Conservation (phyloP, 2,888 invertebrate species). For the Morpho deidamia region DNA sequence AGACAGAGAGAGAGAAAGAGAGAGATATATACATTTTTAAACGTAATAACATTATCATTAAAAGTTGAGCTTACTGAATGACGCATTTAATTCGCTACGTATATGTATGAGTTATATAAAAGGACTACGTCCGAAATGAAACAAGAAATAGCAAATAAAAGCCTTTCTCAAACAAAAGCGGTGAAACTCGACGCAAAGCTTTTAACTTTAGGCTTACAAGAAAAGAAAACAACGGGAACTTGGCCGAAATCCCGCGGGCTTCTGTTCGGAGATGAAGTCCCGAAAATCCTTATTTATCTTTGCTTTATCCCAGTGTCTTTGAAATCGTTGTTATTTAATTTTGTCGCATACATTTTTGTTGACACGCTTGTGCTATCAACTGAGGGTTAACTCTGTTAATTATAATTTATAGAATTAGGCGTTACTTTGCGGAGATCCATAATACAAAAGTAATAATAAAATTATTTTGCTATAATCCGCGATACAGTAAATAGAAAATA, state of each 20-base stretch:
- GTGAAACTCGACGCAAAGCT: constrained; percentile 6
- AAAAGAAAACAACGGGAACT: constrained; percentile 7
- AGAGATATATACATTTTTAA: no score
- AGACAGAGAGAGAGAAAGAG: no score
- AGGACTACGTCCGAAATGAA: background rate
- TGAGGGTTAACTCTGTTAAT: no score
- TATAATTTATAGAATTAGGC: no score
- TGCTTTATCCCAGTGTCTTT: background rate
- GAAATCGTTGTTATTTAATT: constrained; percentile 8
- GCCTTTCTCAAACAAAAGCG: constrained; percentile 5
- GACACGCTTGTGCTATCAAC: background rate
- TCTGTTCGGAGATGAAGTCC: constrained; percentile 9
- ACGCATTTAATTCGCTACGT: no score
- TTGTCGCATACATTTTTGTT: background rate
- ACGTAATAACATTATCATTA: no score
- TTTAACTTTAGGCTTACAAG: constrained; percentile 9
- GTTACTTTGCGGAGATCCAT: no score
- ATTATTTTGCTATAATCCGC: no score
- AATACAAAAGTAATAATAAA: no score
- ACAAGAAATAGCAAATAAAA: constrained; percentile 1
- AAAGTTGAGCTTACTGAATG: no score
- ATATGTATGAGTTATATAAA: no score
- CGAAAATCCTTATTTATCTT: constrained; percentile 9
- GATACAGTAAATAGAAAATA: no score
- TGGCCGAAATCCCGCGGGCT: constrained; percentile 8